Base-by-base conservation (phyloP, 2,888 invertebrate species). In the Ypsolopha sequella region DNA sequence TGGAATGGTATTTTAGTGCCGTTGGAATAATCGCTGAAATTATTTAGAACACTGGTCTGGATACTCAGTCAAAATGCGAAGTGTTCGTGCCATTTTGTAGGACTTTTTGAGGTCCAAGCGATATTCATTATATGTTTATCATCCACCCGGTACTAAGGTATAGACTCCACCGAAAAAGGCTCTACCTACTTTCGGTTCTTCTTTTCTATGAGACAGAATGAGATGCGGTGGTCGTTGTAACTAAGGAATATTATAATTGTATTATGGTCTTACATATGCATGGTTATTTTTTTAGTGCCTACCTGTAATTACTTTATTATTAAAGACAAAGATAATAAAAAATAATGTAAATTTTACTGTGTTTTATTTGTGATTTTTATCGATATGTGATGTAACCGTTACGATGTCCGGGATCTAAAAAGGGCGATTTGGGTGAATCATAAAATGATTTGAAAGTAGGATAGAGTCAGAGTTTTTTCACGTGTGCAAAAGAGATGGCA, bases 291-390 rank as follows among this genome's bases (percentile, higher is more conserved):
- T 84, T 84, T 85, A 86, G 84, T 82, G 85, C 84, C 84, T 85
- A 82, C 79, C 85, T 85, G 80, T 86, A 86, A 85, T 84, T 85
- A 86, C 84, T 85, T 85, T 85, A 85, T 85, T 85, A 85, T 85
- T 82, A 80, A 86, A 86, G 81, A 86, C 85, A 84, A 84, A 85
- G 82, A 84, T 85, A 84, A 85, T 82, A 84, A 84, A 84, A 80
- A 78, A 81, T 80, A 66, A 82, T 81, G 78, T 80, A 80, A 81
- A 80, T 77, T 73, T 68, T 56, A 58, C 57, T 59, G 62, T 47
- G 63, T 78, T 75, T 71, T 60, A 57, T 59, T 67, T 62, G 52
- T 7, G 33, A 36, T 36, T 47, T 41, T 44, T 13, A 24, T 39
- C 43, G 48, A 33, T 14, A n/a, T 9, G 9, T 8, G 6, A 24